Base-by-base conservation (phyloP, 2,797 vertebrate genomes). In the Neomorphus geoffroyi region DNA sequence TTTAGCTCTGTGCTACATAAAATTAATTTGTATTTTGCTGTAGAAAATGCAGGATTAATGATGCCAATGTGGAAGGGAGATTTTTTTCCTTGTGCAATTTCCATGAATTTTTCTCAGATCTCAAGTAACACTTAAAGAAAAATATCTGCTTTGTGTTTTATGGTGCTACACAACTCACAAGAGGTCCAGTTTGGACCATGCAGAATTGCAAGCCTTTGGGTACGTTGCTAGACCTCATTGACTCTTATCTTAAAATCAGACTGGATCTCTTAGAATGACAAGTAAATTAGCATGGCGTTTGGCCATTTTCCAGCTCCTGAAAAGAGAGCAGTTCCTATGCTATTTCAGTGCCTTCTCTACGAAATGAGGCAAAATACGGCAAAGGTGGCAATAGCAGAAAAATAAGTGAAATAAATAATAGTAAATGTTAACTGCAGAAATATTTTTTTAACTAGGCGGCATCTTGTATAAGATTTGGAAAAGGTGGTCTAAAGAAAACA, bases 1-100 rank as follows among this genome's bases (percentile, higher is more conserved):
- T 91, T 94, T 86, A 88, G 80, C 73, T 66, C 41, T 64, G 60
- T 0, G 7, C 57, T 81, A 89, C 50, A 90, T 70, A 93, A 94
- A 96, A 97, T 93, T 93, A 96, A 95, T 95, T 94, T 95, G 17
- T 78, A 91, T 94, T 94, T 96, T 96, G 75, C 78, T 85, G 70
- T 67, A 90, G 54, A 92, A 96, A 96, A 94, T 86, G 28, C 48
- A 90, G 43, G 77, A 87, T 91, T 85, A 93, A 93, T 90, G 71
- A 81, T 39, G 54, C 39, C 72, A 94, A 54, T 41, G 50, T 69
- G n/a, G 35, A 97, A 94, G 46, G 78, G 50, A 79, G 5, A 35
- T 48, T 80, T 94, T 72, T 60, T 78, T 46, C n/a, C 48, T 70
- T 88, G 61, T 88, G 66, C 30, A 53, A 53, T 24, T 85, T 85